Percentiles rank a stretch among this genome's conserved stretches.
phyloP scores from a whole-genome alignment of 2,113 vertebrate genomes.

The Promerops cafer region DNA sequence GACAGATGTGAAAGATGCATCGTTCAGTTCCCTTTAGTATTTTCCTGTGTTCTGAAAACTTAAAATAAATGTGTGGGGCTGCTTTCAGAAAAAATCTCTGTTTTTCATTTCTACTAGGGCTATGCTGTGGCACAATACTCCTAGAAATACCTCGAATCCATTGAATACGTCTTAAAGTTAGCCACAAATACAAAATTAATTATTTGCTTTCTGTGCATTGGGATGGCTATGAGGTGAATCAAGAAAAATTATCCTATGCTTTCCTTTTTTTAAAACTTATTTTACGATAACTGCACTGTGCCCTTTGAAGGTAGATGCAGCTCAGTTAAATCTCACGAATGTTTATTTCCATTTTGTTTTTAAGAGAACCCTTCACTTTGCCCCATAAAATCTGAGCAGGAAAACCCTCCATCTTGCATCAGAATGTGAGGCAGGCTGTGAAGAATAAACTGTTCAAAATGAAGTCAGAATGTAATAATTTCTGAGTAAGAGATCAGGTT shows the following conservation, averaged over 20 bases:
- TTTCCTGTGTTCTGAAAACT: background rate
- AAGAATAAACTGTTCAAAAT: background rate
- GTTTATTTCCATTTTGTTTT: background rate
- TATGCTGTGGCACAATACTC: background rate
- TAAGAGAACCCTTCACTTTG: background rate
- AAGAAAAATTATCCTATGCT: background rate
- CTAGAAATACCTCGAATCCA: background rate
- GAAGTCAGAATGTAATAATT: background rate
- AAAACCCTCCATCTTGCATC: background rate
- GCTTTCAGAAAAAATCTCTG: background rate
- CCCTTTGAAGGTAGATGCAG: background rate
- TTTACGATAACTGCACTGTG: background rate
- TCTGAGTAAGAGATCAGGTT: background rate
- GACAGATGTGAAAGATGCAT: background rate
- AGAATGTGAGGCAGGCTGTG: background rate
- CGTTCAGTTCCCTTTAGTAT: accelerated
- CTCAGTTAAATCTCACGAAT: background rate
- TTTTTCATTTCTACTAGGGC: background rate
- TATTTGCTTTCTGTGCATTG: background rate
- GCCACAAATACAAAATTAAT: background rate
- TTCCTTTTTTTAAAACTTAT: background rate
- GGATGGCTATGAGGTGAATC: background rate
- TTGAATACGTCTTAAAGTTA: background rate
- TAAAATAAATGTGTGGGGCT: background rate
- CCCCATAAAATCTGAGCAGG: background rate